Base-by-base conservation (phyloP, 2,888 invertebrate species). In the Unio delphinus region DNA sequence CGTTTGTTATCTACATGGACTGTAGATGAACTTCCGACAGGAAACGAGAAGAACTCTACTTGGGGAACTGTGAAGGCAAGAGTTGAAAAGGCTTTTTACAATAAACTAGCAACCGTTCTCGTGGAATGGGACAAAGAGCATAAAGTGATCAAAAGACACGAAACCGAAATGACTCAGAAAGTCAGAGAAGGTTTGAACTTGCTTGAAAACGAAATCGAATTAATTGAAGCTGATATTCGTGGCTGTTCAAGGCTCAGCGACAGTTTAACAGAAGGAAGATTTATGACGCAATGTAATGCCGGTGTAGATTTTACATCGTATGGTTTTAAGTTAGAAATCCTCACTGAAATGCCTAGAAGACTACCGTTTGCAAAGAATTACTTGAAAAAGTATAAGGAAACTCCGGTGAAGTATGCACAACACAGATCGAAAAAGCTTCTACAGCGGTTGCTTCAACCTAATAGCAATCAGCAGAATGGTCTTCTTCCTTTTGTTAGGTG, bases 121-220 rank as follows among this genome's bases (percentile, higher is more conserved):
- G 70, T 73, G 28, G 67, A 69, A 18, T 82, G 80, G 80, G 78
- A 78, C 58, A 69, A 69, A 4, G 68, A 70, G 4, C 66, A 74
- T 23, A 73, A 76, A 18, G 61, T 72, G 20, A 65, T 74, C 18
- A 68, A 74, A 15, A 61, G 76, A 1, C 26, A 60, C 8, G 64
- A 61, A 5, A 72, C 80, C 6, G 75, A 80, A 20, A 65, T 84
- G 20, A 72, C 75, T n/a, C 23, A 56, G 11, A 55, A 72, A 8
- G 76, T 81, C n/a, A 76, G 76, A 66, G 23, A 66, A 45, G 70
- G 80, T 54, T 72, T 83, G 30, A 70, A 78, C n/a, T 67, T 83
- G 26, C 69, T 84, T 58, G 78, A 81, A 34, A 70, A 68, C 18
- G 81, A 81, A 34, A 72, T 84, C 17, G 66, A 55, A 11, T 30